Base-by-base conservation (phyloP, 1,140 invertebrate genomes). In the Bacillus rossius region DNA sequence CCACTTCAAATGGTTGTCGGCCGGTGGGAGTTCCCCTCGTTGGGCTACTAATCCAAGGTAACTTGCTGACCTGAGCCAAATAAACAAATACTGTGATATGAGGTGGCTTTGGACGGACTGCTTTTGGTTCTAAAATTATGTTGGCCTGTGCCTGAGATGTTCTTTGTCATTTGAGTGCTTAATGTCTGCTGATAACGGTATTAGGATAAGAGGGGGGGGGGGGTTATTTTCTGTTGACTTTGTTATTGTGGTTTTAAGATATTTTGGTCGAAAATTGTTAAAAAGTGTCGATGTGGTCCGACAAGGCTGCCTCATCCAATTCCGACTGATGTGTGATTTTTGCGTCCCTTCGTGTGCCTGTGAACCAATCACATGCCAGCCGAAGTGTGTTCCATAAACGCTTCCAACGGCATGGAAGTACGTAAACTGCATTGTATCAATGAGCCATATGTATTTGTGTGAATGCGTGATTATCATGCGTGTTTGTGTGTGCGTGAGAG, bases 301-400 rank as follows among this genome's bases (percentile, higher is more conserved):
- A 10, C 29, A 34, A 34, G 55, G 17, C 40, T 29, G 20, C 55
- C 55, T 57, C 55, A 58, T 58, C 42, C 42, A 55, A 53, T 48
- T 51, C 57, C 38, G 57, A 59, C 57, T 59, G 57, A 59, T 54
- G 57, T 53, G 57, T 59, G 57, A 53, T 59, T 53, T 54, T 58
- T 59, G 57, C 57, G 57, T 59, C 57, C 57, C 57, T 59, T 37
- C 38, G 40, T 54, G 57, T 42, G 49, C 38, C 49, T 59, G 57
- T 20, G 55, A 57, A 43, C 25, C 37, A n/a, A 49, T 49, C 40
- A 26, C 57, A 59, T 59, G 57, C 50, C 41, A 52, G 57, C 50
- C 49, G 57, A 59, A 59, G 57, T 42, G 25, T 43, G 55, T 29
- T 47, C 25, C 19, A 26, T n/a, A 26, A 26, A 47, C 38, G 23